Conservation (phyloP, 2,797 vertebrate species). For the Tiaroga cobitis region DNA sequence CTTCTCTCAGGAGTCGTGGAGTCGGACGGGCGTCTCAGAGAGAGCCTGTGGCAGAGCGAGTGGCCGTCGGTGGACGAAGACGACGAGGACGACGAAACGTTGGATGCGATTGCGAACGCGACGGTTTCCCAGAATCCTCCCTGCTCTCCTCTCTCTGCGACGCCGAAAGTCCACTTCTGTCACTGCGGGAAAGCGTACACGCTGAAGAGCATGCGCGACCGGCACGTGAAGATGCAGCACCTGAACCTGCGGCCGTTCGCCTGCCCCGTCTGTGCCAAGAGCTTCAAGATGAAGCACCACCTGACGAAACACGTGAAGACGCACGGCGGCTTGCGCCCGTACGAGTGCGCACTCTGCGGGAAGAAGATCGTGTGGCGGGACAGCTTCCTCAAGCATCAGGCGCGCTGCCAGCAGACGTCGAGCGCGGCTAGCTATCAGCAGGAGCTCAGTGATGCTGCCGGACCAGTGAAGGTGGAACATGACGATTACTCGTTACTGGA, state of each 20-base stretch:
- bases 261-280: slow-evolving; percentile 90
- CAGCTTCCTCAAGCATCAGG: slow-evolving; percentile 91
- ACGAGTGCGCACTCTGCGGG: slow-evolving; percentile 86
- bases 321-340: slow-evolving; percentile 89
- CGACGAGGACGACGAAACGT: slow-evolving; percentile 79
- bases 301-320: slow-evolving; percentile 96
- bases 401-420: slow-evolving; percentile 81
- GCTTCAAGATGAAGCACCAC: slow-evolving; percentile 98
- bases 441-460: slow-evolving; percentile 1
- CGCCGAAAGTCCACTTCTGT: slow-evolving; percentile 89
- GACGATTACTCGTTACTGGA: slow-evolving; percentile 7
- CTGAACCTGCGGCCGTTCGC: slow-evolving; percentile 91
- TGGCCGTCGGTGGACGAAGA: slow-evolving; percentile 77
- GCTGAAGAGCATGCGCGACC: slow-evolving; percentile 92
- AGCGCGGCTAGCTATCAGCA: neutral
- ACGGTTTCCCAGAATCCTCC: slow-evolving; percentile 54
- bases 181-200: slow-evolving; percentile 95
- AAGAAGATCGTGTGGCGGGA: slow-evolving; percentile 96
- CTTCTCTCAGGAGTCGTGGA: slow-evolving; percentile 55
- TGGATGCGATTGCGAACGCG: slow-evolving; percentile 78
- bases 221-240: slow-evolving; percentile 98
- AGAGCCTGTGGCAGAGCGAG: slow-evolving; percentile 61
- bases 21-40: slow-evolving; percentile 52
- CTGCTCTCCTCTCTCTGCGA: slow-evolving; percentile 70
- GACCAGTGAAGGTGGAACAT: slow-evolving; percentile 52